Evolutionary conservation across 2,797 vertebrate genomes (phyloP), one percentile per base, ranked within the genome.

Genomic region (Lepus oiostolus): DNA sequence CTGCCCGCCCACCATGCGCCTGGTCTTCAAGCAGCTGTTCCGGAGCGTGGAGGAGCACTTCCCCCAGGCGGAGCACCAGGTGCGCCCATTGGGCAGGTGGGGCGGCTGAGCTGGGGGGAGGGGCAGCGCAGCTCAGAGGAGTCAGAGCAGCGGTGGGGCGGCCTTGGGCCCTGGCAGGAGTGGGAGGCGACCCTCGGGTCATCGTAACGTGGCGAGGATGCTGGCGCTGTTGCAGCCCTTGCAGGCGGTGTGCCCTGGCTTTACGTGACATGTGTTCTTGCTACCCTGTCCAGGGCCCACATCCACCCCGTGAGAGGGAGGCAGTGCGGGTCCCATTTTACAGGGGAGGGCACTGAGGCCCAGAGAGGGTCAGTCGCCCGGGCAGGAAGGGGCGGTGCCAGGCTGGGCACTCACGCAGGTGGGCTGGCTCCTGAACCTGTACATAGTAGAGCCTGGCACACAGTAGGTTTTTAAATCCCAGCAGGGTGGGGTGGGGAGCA

Each of bases 41-140:
- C 98, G 97, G 97, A 96, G 98, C 2, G 99, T 99, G 24, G 98
- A 99, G 97, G 98, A 99, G 87, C 98, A 97, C 58, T 99, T 99
- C 97, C 98, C 99, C 0, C 98, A 97, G 54, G 97, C 96, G 0
- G 98, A 98, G 97, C 98, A 99, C 0, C 96, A 99, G 99, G 99
- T 99, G 87, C 47, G 94, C 62, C 26, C 7, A 22, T 16, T 6
- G 80, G 32, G n/a, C 5, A 1, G 30, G 14, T 5, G n/a, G 4
- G 70, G 79, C 22, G 16, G 84, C 19, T 7, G 80, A 60, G 82
- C 47, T 5, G 35, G 65, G 12, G 0, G 26, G 19, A 26, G 4
- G 30, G 80, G 12, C 19, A 1, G 52, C 0, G 0, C 32, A 4
- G 42, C 22, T 32, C 17, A 10, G 50, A 38, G 30, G 30, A 32